A percentile compares a stretch with the other conserved stretches of the same genome.
Evolutionary conservation across 2,113 vertebrate genomes (phyloP).

Genomic region (Oryzias melastigma): DNA sequence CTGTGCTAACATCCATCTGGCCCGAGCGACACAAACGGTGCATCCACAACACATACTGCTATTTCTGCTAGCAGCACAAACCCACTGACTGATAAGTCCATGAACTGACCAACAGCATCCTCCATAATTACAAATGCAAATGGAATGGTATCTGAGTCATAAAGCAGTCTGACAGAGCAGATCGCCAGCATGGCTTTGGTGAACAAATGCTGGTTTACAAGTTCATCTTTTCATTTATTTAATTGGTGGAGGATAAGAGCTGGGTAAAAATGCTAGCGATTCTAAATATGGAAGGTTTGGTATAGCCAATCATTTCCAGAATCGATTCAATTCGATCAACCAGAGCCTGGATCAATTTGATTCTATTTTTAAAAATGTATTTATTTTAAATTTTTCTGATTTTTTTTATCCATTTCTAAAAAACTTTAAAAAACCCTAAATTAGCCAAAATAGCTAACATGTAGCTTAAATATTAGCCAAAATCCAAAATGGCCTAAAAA

Average conservation of each 20-base stretch:
- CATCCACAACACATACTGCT: constrained; percentile 3
- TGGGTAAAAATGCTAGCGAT: too few species aligned
- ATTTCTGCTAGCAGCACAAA: constrained; percentile 21
- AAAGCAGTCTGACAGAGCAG: constrained; percentile 4
- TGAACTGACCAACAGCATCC: constrained; percentile 9
- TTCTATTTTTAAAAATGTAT: too few species aligned
- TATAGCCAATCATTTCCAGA: too few species aligned
- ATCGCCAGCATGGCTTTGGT: constrained; percentile 1
- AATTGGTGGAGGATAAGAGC: background rate
- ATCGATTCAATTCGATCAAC: too few species aligned
- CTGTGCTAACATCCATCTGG: constrained; percentile 34
- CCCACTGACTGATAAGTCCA: constrained; percentile 14
- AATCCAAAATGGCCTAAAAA: too few species aligned
- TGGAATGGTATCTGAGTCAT: background rate
- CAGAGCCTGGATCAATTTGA: too few species aligned
- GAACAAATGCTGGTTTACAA: constrained; percentile 13
- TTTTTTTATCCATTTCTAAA: too few species aligned
- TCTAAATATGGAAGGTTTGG: too few species aligned
- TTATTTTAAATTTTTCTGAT: too few species aligned
- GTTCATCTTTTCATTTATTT: constrained; percentile 22
- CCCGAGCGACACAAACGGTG: constrained; percentile 17
- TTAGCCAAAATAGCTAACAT: too few species aligned
- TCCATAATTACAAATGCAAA: constrained; percentile 9
- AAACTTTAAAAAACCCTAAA: too few species aligned
- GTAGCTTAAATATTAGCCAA: too few species aligned